Evolutionary conservation across 2,888 invertebrate genomes (phyloP).

Genomic region (Cephus runcator): DNA sequence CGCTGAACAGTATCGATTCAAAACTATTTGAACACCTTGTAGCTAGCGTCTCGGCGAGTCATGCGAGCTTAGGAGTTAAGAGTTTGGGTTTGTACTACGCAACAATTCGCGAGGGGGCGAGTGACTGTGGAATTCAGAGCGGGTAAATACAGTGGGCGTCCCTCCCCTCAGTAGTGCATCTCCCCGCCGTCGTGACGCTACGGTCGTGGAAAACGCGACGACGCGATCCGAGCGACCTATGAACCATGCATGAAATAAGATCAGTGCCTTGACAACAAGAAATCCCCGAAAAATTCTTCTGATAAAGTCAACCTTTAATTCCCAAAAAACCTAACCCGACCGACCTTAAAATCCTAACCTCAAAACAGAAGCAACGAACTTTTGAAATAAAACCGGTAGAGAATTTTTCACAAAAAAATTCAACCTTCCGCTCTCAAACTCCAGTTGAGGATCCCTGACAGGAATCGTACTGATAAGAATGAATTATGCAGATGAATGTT

Average conservation of each 20-base stretch:
- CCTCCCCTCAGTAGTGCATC: neutral
- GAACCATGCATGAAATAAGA: constrained; percentile 22
- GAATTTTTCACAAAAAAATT: neutral
- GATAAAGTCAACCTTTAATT: too few relatives aligned
- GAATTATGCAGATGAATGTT: constrained; percentile 63
- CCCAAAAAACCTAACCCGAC: too few relatives aligned
- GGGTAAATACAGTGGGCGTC: constrained; percentile 56
- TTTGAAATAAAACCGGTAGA: too few relatives aligned
- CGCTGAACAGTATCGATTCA: neutral
- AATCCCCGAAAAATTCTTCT: too few relatives aligned
- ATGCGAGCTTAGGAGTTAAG: constrained; percentile 47
- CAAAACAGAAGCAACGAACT: too few relatives aligned
- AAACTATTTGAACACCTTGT: constrained; percentile 29
- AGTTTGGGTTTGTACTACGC: constrained; percentile 51
- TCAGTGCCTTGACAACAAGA: neutral
- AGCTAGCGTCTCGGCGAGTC: constrained; percentile 33
- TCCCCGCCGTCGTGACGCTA: neutral
- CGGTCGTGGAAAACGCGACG: constrained; percentile 29
- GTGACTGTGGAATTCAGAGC: constrained; percentile 53
- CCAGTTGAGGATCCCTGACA: constrained; percentile 53
- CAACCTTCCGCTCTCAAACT: neutral
- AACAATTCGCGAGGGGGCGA: constrained; percentile 55
- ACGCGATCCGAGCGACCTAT: constrained; percentile 46
- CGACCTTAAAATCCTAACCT: too few relatives aligned
- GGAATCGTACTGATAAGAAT: constrained; percentile 61